A percentile compares a stretch with the other conserved stretches of the same genome.
These are phyloP conservation scores for Drosophila persimilis DNA, from an alignment of 1,140 invertebrate genomes.

Conservation along the genomic window DNA sequence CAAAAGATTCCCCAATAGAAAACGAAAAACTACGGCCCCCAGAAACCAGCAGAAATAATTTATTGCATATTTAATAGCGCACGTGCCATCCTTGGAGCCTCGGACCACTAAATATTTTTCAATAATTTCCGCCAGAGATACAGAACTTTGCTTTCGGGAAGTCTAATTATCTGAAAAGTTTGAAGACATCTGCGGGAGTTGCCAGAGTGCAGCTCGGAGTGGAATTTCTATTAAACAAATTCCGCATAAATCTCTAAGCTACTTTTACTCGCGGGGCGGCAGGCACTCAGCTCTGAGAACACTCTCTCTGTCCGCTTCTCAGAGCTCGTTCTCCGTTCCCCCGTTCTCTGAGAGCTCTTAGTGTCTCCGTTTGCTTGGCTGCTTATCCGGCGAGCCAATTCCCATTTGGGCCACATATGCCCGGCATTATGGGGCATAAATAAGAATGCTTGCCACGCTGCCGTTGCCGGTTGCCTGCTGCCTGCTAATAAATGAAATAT, in stretches of 20 bases:
- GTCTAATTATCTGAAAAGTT: slow-evolving; percentile 43
- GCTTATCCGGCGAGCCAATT: slow-evolving; percentile 59
- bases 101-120: slow-evolving; percentile 14
- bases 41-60: slow-evolving; percentile 75
- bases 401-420: slow-evolving; percentile 81
- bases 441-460: slow-evolving; percentile 64
- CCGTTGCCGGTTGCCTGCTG: background rate
- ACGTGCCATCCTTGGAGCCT: slow-evolving; percentile 53
- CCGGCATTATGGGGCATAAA: slow-evolving; percentile 77
- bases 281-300: slow-evolving; percentile 46
- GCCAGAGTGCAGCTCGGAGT: slow-evolving; percentile 36
- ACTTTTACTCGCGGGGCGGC: slow-evolving; percentile 61
- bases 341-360: background rate
- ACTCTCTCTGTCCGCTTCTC: background rate
- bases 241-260: slow-evolving; percentile 77
- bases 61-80: slow-evolving; percentile 82
- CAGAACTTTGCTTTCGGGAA: too few species aligned
- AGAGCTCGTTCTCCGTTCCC: background rate
- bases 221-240: slow-evolving; percentile 60
- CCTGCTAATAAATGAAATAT: slow-evolving; percentile 82
- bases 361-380: slow-evolving; percentile 32
- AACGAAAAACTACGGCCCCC: slow-evolving; percentile 1
- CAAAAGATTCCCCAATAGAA: slow-evolving; percentile 48
- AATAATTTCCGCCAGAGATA: too few species aligned
- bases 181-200: slow-evolving; percentile 1